A percentile compares a stretch with the other conserved stretches of the same genome.
phyloP scores from a whole-genome alignment of 2,113 vertebrate genomes.

The Piliocolobus tephrosceles region DNA sequence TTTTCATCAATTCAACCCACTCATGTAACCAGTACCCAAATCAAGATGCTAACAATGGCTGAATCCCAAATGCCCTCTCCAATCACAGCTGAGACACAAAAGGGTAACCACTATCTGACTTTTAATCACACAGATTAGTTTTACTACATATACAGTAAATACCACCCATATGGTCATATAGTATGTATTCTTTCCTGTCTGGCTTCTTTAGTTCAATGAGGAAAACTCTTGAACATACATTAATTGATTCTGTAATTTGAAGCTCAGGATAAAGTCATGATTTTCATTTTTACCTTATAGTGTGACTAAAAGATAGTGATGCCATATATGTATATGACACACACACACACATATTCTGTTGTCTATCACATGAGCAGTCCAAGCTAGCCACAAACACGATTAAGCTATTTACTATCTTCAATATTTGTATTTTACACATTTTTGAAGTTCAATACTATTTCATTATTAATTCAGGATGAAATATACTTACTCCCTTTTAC shows the following conservation, averaged over 20 bases:
- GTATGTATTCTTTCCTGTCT: no score
- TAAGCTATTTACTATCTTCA: background rate
- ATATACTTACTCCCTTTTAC: background rate
- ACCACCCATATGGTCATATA: no score
- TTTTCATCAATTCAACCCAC: no score
- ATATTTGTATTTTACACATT: background rate
- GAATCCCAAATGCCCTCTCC: no score
- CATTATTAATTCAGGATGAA: background rate
- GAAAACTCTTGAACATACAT: background rate
- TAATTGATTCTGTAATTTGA: background rate
- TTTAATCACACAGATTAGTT: no score
- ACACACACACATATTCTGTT: background rate
- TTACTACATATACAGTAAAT: no score
- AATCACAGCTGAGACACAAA: no score
- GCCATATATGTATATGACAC: background rate
- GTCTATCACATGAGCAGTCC: background rate
- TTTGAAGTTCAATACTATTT: background rate
- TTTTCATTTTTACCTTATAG: background rate
- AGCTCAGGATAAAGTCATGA: background rate
- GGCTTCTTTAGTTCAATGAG: no score
- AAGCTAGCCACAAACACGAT: background rate
- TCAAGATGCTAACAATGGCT: no score
- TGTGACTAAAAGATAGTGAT: background rate
- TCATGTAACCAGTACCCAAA: no score
- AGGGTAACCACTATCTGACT: no score